Evolutionary conservation across 2,113 vertebrate genomes (phyloP).

Genomic region (Myiozetetes cayanensis): DNA sequence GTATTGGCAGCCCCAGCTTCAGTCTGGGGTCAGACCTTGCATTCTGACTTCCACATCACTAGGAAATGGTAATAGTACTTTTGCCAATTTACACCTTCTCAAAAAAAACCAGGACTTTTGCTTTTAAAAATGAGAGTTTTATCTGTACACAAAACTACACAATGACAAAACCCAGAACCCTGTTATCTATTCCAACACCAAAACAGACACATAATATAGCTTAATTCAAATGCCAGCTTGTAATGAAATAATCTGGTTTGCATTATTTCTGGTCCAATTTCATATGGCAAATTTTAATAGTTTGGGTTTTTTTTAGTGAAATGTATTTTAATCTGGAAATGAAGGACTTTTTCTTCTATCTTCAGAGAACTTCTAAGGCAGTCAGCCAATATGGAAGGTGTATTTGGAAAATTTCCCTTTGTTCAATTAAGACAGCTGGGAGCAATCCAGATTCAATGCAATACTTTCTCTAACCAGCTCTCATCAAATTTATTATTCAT

Average conservation of each 20-base stretch:
- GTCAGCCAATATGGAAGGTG: conserved; percentile 16
- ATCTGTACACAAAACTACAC: background rate
- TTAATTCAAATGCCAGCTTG: background rate
- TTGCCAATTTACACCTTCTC: background rate
- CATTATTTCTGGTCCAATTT: background rate
- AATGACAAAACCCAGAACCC: background rate
- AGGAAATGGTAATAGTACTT: background rate
- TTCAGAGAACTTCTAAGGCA: conserved; percentile 17
- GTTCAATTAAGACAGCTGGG: conserved; percentile 52
- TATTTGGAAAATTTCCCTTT: conserved; percentile 54
- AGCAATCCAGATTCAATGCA: conserved; percentile 19
- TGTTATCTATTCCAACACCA: background rate
- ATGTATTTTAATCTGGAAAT: background rate
- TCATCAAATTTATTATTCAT: conserved; percentile 37
- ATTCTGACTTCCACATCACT: background rate
- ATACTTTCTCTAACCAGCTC: conserved; percentile 28
- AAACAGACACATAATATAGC: background rate
- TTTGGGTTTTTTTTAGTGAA: background rate
- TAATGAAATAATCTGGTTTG: background rate
- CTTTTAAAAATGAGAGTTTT: background rate
- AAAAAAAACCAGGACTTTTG: background rate
- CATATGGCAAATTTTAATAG: background rate
- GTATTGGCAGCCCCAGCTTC: background rate
- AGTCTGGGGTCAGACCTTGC: background rate
- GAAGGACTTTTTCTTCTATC: background rate